These are phyloP conservation scores for Parnassius apollo DNA, from an alignment of 2,888 invertebrate species.

Conservation along the genomic window DNA sequence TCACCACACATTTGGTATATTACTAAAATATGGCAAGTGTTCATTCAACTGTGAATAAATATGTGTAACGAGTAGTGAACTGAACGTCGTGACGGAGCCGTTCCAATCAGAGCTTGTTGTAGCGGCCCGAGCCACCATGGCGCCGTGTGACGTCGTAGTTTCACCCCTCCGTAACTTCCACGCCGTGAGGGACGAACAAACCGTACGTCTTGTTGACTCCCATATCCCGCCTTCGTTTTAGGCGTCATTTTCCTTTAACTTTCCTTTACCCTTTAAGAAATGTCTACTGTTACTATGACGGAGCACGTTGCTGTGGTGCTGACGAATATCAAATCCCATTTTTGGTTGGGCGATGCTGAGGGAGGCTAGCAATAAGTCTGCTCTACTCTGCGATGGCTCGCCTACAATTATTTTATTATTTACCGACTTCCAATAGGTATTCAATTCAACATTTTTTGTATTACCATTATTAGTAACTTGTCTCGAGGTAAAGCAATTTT, in stretches of 20 bases:
- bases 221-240: conserved; percentile 1
- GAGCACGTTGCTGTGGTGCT: conserved; percentile 40
- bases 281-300: conserved; percentile 9
- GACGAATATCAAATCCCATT: conserved; percentile 62
- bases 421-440: background rate
- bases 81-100: conserved; percentile 59
- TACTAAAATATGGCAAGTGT: conserved; percentile 5
- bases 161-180: conserved; percentile 34
- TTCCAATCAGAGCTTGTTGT: conserved; percentile 55
- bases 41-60: conserved; percentile 30
- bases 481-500: too few relatives aligned
- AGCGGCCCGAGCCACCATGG: conserved; percentile 59
- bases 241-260: background rate
- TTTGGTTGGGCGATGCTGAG: conserved; percentile 62
- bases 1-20: too few relatives aligned
- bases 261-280: conserved; percentile 1
- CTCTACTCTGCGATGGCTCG: conserved; percentile 72
- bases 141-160: conserved; percentile 68
- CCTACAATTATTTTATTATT: conserved; percentile 47
- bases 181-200: conserved; percentile 44
- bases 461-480: too few relatives aligned
- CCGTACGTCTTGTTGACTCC: conserved; percentile 46
- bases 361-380: conserved; percentile 57
- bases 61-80: conserved; percentile 28
- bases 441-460: too few relatives aligned